These are phyloP conservation scores for Semaprochilodus insignis DNA, from an alignment of 2,797 vertebrate genomes.

Conservation along the genomic window DNA sequence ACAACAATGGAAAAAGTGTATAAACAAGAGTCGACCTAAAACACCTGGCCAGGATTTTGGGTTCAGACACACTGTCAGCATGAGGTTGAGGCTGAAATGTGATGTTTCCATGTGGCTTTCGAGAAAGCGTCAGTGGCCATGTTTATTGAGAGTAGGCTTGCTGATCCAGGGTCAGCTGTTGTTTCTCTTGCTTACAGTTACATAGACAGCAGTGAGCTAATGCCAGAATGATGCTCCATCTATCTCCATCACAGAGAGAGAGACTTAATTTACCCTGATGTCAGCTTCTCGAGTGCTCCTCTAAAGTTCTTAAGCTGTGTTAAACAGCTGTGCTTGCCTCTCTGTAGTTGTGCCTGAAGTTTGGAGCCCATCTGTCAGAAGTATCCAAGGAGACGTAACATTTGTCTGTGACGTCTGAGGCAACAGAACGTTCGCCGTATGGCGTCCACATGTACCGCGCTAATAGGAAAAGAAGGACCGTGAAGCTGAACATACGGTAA, in stretches of 20 bases:
- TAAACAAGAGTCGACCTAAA: background rate
- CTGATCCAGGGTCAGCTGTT: background rate
- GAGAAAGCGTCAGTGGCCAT: background rate
- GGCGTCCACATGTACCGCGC: slow-evolving; percentile 35
- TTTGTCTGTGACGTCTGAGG: slow-evolving; percentile 52
- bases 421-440: slow-evolving; percentile 4
- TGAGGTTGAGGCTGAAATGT: background rate
- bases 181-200: background rate
- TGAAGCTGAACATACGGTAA: background rate
- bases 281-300: background rate
- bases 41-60: background rate
- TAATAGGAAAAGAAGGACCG: background rate
- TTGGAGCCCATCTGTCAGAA: slow-evolving; percentile 65
- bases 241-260: too few species aligned
- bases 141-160: background rate
- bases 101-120: background rate
- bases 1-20: background rate
- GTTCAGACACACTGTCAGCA: background rate
- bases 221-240: too few species aligned
- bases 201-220: background rate
- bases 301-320: slow-evolving; percentile 9
- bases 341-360: slow-evolving; percentile 44
- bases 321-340: slow-evolving; percentile 31
- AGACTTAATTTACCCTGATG: background rate
- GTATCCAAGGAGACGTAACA: slow-evolving; percentile 53